Evolutionary conservation across 1,140 invertebrate genomes (phyloP), one percentile per base, ranked within the genome.

Genomic region (Alviniconcha marisindica): DNA sequence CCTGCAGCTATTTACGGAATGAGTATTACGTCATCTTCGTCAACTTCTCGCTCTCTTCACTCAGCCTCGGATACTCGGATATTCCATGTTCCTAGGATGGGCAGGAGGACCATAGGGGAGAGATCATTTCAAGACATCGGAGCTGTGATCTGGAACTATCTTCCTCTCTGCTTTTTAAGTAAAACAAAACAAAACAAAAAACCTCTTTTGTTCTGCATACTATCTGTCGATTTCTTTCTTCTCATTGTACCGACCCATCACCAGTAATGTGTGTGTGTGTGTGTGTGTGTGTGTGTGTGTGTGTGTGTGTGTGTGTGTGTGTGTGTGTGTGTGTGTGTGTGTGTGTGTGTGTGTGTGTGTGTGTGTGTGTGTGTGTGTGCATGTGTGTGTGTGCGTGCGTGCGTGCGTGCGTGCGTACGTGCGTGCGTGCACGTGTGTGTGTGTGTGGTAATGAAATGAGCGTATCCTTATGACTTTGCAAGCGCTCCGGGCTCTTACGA

Each of bases 361-460:
- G 60, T 24, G 60, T 66, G 7, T 24, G 31, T 66, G 60, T 24
- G 31, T 33, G 31, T 66, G 7, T 66, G 31, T 24, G 31, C 14
- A 31, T 24, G 10, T 40, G 31, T 24, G 69, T 73, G 69, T 31
- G 38, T 73, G 69, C 18, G 38, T 73, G 38, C 38, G 69, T 73
- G 69, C 38, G 38, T 73, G 69, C 38, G 69, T 73, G 69, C 69
- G 69, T 73, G 69, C 36, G 38, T 73, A 31, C 36, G 38, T 40
- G 38, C 31, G 31, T 73, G 31, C 31, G 31, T 38, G 18, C 31
- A 24, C 24, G 12, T 33, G 69, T 73, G 69, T 10, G 10, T 73
- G 18, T 24, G 24, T 73, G 60, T 73, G 31, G 10, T 3, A 28
- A 31, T 10, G 31, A 36, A 38, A 36, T 7, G n/a, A n/a, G n/a